These are phyloP conservation scores for Pardosa pseudoannulata DNA, from an alignment of 2,888 invertebrate species.

Conservation along the genomic window DNA sequence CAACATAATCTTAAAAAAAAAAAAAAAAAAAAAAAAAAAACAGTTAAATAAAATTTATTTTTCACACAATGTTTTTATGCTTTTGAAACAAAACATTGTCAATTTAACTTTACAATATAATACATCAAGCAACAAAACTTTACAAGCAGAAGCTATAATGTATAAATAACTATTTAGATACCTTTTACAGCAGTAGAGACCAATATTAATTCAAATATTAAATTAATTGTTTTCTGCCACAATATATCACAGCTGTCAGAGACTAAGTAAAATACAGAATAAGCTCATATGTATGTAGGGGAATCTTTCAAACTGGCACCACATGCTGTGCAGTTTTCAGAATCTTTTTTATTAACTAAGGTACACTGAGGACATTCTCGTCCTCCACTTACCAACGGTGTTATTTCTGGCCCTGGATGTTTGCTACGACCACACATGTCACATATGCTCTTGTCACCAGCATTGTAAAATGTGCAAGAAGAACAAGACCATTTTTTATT, in stretches of 20 bases:
- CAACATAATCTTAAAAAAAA: no score
- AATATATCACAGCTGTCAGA: constrained; percentile 66
- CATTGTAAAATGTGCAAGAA: constrained; percentile 85
- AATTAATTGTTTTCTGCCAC: constrained; percentile 42
- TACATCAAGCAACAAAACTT: no score
- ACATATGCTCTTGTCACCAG: constrained; percentile 81
- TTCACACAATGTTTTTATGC: no score
- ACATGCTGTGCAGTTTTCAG: constrained; percentile 84
- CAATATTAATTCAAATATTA: no score
- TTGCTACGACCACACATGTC: constrained; percentile 86
- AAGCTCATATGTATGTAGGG: constrained; percentile 83
- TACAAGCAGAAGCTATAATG: no score
- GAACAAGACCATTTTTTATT: constrained; percentile 82
- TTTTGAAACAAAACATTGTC: no score
- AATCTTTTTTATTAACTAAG: constrained; percentile 84
- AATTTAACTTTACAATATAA: no score
- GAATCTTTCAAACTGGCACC: constrained; percentile 84
- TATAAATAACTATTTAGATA: no score
- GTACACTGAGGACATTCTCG: constrained; percentile 87
- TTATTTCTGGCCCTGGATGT: constrained; percentile 81
- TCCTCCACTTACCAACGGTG: constrained; percentile 85
- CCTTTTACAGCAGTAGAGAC: no score
- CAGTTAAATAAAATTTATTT: no score
- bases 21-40: no score
- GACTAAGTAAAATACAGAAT: constrained; percentile 28